phyloP scores from a whole-genome alignment of 2,888 invertebrate species.

The Brachyptera putata region DNA sequence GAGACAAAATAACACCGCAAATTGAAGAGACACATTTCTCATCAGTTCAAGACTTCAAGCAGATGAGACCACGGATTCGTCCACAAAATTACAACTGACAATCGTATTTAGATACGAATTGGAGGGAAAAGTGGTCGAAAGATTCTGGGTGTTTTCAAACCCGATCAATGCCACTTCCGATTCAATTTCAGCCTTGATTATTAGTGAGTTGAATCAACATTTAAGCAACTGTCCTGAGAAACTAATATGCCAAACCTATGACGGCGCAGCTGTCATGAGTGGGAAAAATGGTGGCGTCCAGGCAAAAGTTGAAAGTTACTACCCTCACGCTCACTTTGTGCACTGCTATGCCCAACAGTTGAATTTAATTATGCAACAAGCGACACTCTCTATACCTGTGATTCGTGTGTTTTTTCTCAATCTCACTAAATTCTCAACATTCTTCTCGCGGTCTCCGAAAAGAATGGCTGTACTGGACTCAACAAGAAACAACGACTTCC shows the following conservation, averaged over 20 bases:
- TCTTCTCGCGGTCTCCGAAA: conserved; percentile 37
- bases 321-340: conserved; percentile 35
- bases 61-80: conserved; percentile 40
- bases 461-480: conserved; percentile 33
- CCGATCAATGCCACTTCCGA: conserved; percentile 33
- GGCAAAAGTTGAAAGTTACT: conserved; percentile 36
- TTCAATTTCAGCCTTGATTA: conserved; percentile 28
- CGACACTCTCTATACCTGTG: conserved; percentile 35
- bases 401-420: conserved; percentile 38
- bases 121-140: conserved; percentile 34
- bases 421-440: conserved; percentile 36
- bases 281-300: conserved; percentile 37
- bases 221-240: conserved; percentile 31
- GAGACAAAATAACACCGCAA: conserved; percentile 36
- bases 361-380: conserved; percentile 36
- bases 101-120: conserved; percentile 37
- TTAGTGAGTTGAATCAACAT: conserved; percentile 28
- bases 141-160: conserved; percentile 38
- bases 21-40: conserved; percentile 35
- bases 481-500: conserved; percentile 32
- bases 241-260: conserved; percentile 38
- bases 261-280: conserved; percentile 38
- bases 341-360: conserved; percentile 37
- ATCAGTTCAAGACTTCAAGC: conserved; percentile 37
- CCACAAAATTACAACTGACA: conserved; percentile 35